Evolutionary conservation across 2,797 vertebrate species (phyloP).

Genomic region (Poecile montanus): DNA sequence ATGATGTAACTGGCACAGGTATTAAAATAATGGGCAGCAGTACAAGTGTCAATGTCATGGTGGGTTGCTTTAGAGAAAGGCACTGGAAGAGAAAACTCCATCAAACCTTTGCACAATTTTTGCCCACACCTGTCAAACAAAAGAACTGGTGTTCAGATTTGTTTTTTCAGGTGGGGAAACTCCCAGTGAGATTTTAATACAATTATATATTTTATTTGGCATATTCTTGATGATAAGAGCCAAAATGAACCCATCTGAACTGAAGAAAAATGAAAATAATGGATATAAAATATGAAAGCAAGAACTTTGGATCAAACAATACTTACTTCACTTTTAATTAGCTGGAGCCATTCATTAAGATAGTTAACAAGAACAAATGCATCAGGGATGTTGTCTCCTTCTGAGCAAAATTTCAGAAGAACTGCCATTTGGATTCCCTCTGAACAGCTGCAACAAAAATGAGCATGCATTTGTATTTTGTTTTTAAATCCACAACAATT

Average conservation of each 20-base stretch:
- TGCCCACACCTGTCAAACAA: neutral
- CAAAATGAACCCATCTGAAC: neutral
- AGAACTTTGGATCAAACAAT: neutral
- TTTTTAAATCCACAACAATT: neutral
- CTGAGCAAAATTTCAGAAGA: slow-evolving; percentile 94
- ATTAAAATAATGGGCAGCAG: neutral
- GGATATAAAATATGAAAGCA: neutral
- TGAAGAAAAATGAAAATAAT: neutral
- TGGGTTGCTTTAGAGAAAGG: neutral
- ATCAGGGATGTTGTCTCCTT: slow-evolving; percentile 97
- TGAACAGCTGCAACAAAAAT: slow-evolving; percentile 77
- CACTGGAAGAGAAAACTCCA: neutral
- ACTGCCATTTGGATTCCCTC: slow-evolving; percentile 86
- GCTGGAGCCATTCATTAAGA: slow-evolving; percentile 92
- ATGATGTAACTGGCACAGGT: neutral
- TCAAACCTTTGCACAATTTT: neutral
- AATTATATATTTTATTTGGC: neutral
- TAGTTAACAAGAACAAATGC: slow-evolving; percentile 87
- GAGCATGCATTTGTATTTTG: neutral
- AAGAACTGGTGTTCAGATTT: neutral
- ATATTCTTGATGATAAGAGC: neutral
- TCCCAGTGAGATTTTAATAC: neutral
- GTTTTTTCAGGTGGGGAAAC: neutral
- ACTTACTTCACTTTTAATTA: slow-evolving; percentile 86
- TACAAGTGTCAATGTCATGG: neutral